These are phyloP conservation scores for Ceyx margarethae DNA, from an alignment of 2,113 vertebrate species.

Conservation along the genomic window DNA sequence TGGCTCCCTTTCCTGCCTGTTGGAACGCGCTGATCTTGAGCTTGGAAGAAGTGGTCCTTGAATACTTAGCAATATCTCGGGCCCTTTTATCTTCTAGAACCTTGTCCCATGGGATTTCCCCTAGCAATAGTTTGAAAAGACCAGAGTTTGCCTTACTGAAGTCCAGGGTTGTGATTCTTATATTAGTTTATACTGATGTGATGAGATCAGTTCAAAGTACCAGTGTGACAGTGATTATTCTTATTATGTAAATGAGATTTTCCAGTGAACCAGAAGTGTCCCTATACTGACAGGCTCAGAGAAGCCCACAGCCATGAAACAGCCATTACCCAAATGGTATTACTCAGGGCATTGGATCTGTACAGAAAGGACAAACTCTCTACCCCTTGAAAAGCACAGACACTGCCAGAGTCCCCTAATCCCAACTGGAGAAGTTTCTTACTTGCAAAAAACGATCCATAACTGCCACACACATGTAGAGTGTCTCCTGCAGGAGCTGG, in stretches of 20 bases:
- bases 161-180: too few relatives aligned
- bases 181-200: too few relatives aligned
- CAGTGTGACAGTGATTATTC: not conserved
- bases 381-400: not conserved
- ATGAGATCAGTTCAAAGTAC: not conserved
- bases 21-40: too few relatives aligned
- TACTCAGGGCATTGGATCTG: not conserved
- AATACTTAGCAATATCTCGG: too few relatives aligned
- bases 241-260: not conserved
- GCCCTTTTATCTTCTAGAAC: too few relatives aligned
- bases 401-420: not conserved
- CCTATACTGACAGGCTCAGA: not conserved
- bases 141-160: too few relatives aligned
- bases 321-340: not conserved
- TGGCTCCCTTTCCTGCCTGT: too few relatives aligned
- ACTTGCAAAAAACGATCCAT: conserved; percentile 93
- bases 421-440: not conserved
- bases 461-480: conserved; percentile 90
- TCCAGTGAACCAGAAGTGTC: not conserved
- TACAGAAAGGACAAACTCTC: not conserved
- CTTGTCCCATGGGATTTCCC: too few relatives aligned
- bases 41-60: too few relatives aligned
- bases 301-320: not conserved
- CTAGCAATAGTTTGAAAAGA: too few relatives aligned
- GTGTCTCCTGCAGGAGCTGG: conserved; percentile 90